Evolutionary conservation across 2,113 vertebrate genomes (phyloP).

Genomic region (Phrynosoma blainvillii): DNA sequence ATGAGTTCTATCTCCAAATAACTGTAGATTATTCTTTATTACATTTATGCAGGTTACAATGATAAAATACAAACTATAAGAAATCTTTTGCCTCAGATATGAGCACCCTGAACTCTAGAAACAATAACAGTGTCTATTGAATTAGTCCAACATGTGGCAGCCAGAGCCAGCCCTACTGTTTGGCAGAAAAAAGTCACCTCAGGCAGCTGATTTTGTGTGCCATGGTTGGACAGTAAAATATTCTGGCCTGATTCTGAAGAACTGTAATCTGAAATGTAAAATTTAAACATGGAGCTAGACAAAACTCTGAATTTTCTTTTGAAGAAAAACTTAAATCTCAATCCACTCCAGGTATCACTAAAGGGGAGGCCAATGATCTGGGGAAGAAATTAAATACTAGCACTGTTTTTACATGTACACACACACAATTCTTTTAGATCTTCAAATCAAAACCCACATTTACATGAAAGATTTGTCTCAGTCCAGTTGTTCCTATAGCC

Average conservation of each 20-base stretch:
- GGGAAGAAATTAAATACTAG: too few species aligned
- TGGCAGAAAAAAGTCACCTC: neutral
- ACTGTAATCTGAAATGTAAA: too few species aligned
- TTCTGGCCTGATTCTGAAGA: too few species aligned
- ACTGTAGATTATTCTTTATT: neutral
- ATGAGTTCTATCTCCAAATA: neutral
- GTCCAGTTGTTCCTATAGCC: neutral
- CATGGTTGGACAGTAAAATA: neutral
- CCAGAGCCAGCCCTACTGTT: neutral
- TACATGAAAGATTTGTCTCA: neutral
- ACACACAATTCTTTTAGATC: too few species aligned
- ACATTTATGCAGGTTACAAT: neutral
- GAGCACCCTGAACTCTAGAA: neutral
- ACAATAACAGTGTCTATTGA: neutral
- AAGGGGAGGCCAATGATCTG: too few species aligned
- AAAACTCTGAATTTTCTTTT: too few species aligned
- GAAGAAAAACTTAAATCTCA: too few species aligned
- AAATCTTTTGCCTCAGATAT: neutral
- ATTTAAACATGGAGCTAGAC: too few species aligned
- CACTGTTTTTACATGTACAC: too few species aligned
- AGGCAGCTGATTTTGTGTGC: neutral
- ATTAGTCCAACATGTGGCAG: rapidly evolving
- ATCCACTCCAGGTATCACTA: too few species aligned
- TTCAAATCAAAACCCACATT: neutral
- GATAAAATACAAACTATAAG: neutral